A percentile compares a stretch with the other conserved stretches of the same genome.
These are phyloP conservation scores for Cenopis cana DNA, from an alignment of 2,888 invertebrate genomes.

Conservation along the genomic window DNA sequence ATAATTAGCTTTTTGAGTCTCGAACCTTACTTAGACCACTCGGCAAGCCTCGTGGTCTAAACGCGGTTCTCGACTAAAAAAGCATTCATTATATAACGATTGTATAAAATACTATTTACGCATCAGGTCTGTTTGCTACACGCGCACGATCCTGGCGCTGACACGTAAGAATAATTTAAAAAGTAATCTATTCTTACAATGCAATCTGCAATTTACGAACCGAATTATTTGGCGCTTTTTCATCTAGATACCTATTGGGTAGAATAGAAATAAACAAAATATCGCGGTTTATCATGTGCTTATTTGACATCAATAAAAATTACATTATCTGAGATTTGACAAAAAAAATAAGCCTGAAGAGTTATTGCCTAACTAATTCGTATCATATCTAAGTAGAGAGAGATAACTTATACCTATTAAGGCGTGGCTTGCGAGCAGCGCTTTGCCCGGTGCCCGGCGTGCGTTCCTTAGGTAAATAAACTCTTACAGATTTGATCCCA, in stretches of 20 bases:
- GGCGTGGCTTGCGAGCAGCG: neutral
- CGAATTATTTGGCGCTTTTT: neutral
- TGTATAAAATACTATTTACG: no score
- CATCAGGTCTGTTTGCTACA: no score
- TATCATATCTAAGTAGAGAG: neutral
- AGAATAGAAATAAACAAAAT: no score
- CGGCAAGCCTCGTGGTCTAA: no score
- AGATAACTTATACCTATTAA: neutral
- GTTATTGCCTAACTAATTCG: conserved; percentile 1
- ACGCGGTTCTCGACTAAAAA: no score
- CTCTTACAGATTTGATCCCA: neutral
- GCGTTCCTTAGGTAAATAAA: neutral
- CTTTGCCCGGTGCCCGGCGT: neutral
- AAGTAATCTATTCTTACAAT: neutral
- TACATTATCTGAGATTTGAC: neutral
- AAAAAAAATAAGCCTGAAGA: neutral
- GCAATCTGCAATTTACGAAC: neutral
- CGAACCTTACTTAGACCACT: no score
- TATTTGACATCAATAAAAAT: neutral
- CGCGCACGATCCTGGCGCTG: neutral
- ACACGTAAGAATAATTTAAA: neutral
- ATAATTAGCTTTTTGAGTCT: no score
- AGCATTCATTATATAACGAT: no score
- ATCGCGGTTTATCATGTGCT: no score
- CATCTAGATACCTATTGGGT: no score